Conservation (phyloP, 1,140 invertebrate genomes). For the Drosophila lacteicornis region DNA sequence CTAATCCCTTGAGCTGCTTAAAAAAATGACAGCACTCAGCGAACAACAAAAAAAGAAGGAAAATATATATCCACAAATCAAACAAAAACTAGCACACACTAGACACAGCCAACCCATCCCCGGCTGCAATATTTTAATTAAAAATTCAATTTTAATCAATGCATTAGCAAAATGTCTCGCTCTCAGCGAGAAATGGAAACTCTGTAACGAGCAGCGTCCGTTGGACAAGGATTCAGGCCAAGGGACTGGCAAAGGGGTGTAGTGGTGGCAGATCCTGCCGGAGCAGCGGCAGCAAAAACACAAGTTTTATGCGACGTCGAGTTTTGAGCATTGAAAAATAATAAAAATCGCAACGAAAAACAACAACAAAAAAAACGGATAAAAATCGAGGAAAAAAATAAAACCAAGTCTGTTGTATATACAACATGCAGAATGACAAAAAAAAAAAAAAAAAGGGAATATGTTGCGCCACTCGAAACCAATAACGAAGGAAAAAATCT, state of each 20-base stretch:
- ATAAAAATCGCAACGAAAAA: conserved; percentile 64
- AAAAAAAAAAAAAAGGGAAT: conserved; percentile 34
- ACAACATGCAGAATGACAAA: conserved; percentile 53
- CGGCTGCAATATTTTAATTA: conserved; percentile 80
- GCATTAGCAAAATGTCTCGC: conserved; percentile 84
- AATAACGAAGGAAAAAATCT: conserved; percentile 83
- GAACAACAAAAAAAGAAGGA: background rate
- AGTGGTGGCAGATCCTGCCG: conserved; percentile 18
- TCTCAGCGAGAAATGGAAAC: conserved; percentile 67
- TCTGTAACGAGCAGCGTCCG: conserved; percentile 53
- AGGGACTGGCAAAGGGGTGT: background rate
- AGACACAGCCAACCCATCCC: background rate
- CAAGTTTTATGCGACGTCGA: conserved; percentile 82
- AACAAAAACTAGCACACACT: conserved; percentile 38
- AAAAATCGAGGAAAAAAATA: conserved; percentile 51
- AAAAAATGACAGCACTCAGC: conserved; percentile 26
- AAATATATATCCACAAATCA: conserved; percentile 25
- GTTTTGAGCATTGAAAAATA: conserved; percentile 81
- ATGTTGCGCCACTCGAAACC: conserved; percentile 77
- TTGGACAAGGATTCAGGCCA: conserved; percentile 20
- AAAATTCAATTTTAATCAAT: conserved; percentile 85
- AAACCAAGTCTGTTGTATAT: conserved; percentile 63
- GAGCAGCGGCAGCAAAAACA: conserved; percentile 68
- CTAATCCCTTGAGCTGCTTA: conserved; percentile 37
- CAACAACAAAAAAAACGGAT: conserved; percentile 24